Evolutionary conservation across 2,888 invertebrate species (phyloP), one percentile per base, ranked within the genome.

Genomic region (Synergus laeviventris): DNA sequence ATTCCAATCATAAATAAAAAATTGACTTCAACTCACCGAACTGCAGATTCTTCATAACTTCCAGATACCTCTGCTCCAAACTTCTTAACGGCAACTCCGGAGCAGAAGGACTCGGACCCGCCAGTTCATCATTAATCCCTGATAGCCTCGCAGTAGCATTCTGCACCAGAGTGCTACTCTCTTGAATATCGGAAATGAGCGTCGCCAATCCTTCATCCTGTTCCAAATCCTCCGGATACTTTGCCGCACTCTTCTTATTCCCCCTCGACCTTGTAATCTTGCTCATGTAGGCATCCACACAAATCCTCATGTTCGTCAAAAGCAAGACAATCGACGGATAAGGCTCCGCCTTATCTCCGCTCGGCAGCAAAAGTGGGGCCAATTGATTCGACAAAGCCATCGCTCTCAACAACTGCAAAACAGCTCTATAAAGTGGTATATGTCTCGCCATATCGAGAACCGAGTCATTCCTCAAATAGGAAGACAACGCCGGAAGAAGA

Each of bases 401-500:
- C 0, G 97, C 96, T 82, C 98, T 94, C 80, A 97, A 93, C 81
- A 97, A 92, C 84, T 96, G 95, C 84, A 98, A 92, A 87, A 98
- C 95, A 82, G 97, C 95, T 84, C 96, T 94, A 92, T 98, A 98
- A 85, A 98, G 93, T 38, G 98, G 97, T 91, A 98, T 97, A 92
- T 98, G 98, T 21, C 98, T 94, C n/a, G 98, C 97, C 96, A 98
- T 98, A 92, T 98, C 98, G 91, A 98, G 92, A 84, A 98, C 98
- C 92, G 98, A 98, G 91, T 98, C 98, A 88, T 98, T 98, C 84
- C 97, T 93, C 75, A 98, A 92, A 89, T 98, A 98, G 0, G 97
- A 97, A 86, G 97, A 96, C 38, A 98, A 93, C 31, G 97, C 97
- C 24, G 97, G 96, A 80, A 98, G 93, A 24, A 98, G 93, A 86